A percentile compares a stretch with the other conserved stretches of the same genome.
These are phyloP conservation scores for Brachionus rotundiformis DNA, from an alignment of 1,140 invertebrate species.

Conservation along the genomic window DNA sequence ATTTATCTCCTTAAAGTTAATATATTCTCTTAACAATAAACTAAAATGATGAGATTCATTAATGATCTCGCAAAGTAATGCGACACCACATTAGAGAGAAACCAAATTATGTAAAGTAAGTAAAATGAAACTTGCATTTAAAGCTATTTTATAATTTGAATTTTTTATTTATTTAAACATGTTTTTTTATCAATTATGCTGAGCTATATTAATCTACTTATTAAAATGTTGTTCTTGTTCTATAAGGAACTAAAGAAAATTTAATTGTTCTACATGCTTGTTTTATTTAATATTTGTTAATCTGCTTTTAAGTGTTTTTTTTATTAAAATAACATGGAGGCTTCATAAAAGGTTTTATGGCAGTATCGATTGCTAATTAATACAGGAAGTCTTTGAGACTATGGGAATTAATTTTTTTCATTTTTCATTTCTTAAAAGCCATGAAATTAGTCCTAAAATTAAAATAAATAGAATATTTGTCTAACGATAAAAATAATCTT, in stretches of 20 bases:
- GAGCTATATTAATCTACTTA: background rate
- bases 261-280: background rate
- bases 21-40: background rate
- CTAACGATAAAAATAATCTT: background rate
- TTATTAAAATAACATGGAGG: background rate
- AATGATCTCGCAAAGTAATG: background rate
- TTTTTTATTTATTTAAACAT: background rate
- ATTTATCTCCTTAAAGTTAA: background rate
- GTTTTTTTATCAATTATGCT: background rate
- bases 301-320: background rate
- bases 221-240: background rate
- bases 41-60: background rate
- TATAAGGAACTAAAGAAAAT: background rate
- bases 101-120: conserved; percentile 11
- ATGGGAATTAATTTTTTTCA: too few relatives aligned
- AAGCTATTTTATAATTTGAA: background rate
- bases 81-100: background rate
- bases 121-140: conserved; percentile 16
- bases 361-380: background rate
- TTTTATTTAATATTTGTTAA: conserved; percentile 14
- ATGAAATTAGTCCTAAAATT: background rate
- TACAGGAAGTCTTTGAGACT: background rate
- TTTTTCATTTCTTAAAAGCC: background rate
- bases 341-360: background rate
- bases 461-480: background rate